Base-by-base conservation (phyloP, 2,113 vertebrate genomes). In the Collichthys lucidus region DNA sequence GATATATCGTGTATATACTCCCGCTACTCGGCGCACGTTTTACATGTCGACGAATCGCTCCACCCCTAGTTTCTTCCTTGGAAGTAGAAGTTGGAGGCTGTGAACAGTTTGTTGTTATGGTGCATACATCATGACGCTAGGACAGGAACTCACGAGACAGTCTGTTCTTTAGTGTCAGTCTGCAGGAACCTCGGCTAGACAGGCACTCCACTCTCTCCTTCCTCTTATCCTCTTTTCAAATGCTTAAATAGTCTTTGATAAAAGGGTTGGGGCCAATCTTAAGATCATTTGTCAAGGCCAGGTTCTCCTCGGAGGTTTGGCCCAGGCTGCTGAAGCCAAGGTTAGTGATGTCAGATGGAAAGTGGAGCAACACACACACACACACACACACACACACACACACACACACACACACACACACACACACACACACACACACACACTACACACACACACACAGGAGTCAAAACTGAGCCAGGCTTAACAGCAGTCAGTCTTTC, bases 321-420 rank as follows among this genome's bases (percentile, higher is more conserved):
- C 75, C 57, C 62, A 31, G 56, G 11, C 53, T 47, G 70, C 70
- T 29, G 35, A 11, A 19, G 47, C 68, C 73, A 68, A 59, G 42
- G 56, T 11, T 52, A 16, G 14, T 77, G 61, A 71, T 40, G 82
- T 85, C 74, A 78, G 14, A 60, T 20, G 50, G 35, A 56, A 24
- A 55, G 35, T 11, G 8, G 29, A 65, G 44, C 29, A 40, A 46
- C 44, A 46, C 31, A 35, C 31, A 12, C 5, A 11, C 0, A 29
- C 42, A 44, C 42, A 44, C 42, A 11, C 42, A 44, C 42, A 44
- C 42, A 44, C 11, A 44, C 42, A 11, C 7, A 44, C 42, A 44
- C 42, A 11, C 42, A 44, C 42, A 44, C 42, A 44, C 11, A 44
- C 42, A 11, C 7, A 46, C 44, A 46, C 31, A 35, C 31, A 12